Base-by-base conservation (phyloP, 2,113 vertebrate species). In the Astatotilapia flaviijosephi region DNA sequence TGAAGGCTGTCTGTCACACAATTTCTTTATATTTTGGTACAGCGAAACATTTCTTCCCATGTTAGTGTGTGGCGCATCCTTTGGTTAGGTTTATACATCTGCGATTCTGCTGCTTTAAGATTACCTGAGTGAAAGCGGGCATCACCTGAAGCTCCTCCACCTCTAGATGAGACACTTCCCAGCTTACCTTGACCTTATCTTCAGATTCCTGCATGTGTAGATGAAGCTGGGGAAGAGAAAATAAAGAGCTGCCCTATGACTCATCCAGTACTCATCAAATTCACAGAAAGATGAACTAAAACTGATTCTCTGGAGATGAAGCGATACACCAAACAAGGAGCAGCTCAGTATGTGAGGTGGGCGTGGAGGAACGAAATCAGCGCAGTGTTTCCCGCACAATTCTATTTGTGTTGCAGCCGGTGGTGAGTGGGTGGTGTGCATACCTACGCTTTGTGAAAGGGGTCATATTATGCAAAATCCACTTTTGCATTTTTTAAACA, bases 131-230 rank as follows among this genome's bases (percentile, higher is more conserved):
- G 56, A 54, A 84, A 47, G 40, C 83, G 9, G 95, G 94, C 0
- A 45, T 83, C 49, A 97, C 92, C 77, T 94, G 94, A 88, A 97
- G 90, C 89, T 87, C 87, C 93, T 92, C 21, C 3, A 88, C 17
- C 28, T 95, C 95, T 88, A 96, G 35, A 31, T 84, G 45, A 3
- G 86, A 89, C 42, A 97, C 84, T 58, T 94, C 89, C 98, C 99
- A 99, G 65, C 89, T 95, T 79, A 99, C 92, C 85, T 92, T 95
- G 80, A 99, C 94, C 89, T 97, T 96, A 33, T 97, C 96, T 15
- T 92, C 94, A 90, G 94, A 92, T 55, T 98, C 97, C 51, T 95
- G 95, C 96, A 99, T 89, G n/a, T 91, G 96, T 40, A 99, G 95
- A 88, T 98, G 96, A 93, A 99, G 96, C 99, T 99, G 93, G 55